phyloP scores from a whole-genome alignment of 2,797 vertebrate genomes.

The Paguma larvata region DNA sequence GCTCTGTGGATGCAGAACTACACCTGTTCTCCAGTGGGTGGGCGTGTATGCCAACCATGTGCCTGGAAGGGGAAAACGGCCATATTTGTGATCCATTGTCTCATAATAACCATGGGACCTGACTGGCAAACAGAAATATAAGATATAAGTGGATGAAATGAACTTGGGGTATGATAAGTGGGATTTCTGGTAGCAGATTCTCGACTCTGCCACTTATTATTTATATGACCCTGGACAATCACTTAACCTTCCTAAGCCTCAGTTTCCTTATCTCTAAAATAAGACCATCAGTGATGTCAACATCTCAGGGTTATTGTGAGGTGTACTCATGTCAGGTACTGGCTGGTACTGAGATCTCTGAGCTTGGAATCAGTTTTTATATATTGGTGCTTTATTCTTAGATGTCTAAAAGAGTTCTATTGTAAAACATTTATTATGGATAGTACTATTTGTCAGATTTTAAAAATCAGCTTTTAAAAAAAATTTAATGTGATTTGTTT shows the following conservation, averaged over 20 bases:
- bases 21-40: not conserved
- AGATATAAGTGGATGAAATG: not conserved
- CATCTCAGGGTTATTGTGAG: not conserved
- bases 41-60: accelerated
- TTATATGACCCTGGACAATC: not conserved
- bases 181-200: not conserved
- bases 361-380: conserved; percentile 32
- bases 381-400: not conserved
- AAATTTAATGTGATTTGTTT: conserved; percentile 47
- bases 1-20: accelerated
- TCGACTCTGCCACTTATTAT: not conserved
- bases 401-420: not conserved
- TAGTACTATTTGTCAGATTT: not conserved
- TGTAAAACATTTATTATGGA: conserved; percentile 18
- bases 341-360: not conserved
- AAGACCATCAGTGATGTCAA: not conserved
- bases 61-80: not conserved
- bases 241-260: not conserved
- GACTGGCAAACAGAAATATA: not conserved
- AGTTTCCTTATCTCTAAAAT: not conserved
- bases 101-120: not conserved
- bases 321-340: not conserved
- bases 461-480: conserved; percentile 47
- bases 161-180: not conserved
- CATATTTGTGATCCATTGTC: not conserved